Percentiles rank a stretch among this genome's conserved stretches.
phyloP scores from a whole-genome alignment of 1,140 invertebrate species.

The Aleiodes sp. region DNA sequence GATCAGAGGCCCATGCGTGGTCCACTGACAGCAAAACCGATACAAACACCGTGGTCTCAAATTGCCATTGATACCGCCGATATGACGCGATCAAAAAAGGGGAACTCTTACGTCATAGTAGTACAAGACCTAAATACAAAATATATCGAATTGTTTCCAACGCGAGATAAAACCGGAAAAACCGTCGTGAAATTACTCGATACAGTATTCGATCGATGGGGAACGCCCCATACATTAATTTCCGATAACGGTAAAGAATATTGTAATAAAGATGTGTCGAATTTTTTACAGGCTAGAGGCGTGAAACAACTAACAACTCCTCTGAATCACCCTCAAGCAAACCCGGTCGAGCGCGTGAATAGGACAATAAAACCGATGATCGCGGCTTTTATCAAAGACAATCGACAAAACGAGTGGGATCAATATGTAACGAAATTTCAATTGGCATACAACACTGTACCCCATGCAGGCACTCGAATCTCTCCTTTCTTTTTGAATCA shows the following conservation, averaged over 20 bases:
- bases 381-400: conserved; percentile 4
- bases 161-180: neutral
- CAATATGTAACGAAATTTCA: conserved; percentile 21
- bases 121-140: conserved; percentile 25
- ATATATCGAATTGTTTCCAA: no score
- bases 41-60: conserved; percentile 5
- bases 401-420: conserved; percentile 26
- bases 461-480: no score
- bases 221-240: conserved; percentile 20
- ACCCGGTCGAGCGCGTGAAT: no score
- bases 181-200: conserved; percentile 13
- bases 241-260: conserved; percentile 28
- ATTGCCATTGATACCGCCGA: conserved; percentile 20
- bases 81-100: conserved; percentile 6
- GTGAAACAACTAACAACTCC: conserved; percentile 22
- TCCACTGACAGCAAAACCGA: neutral
- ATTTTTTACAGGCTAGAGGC: conserved; percentile 9
- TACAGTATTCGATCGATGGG: conserved; percentile 31
- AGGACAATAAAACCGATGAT: conserved; percentile 34
- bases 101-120: conserved; percentile 16
- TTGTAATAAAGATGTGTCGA: conserved; percentile 29
- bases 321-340: conserved; percentile 10
- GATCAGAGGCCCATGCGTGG: conserved; percentile 10
- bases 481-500: conserved; percentile 30
- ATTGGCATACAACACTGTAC: conserved; percentile 26